Conservation (phyloP, 2,888 invertebrate genomes). For the Sinhomidia bicolor region DNA sequence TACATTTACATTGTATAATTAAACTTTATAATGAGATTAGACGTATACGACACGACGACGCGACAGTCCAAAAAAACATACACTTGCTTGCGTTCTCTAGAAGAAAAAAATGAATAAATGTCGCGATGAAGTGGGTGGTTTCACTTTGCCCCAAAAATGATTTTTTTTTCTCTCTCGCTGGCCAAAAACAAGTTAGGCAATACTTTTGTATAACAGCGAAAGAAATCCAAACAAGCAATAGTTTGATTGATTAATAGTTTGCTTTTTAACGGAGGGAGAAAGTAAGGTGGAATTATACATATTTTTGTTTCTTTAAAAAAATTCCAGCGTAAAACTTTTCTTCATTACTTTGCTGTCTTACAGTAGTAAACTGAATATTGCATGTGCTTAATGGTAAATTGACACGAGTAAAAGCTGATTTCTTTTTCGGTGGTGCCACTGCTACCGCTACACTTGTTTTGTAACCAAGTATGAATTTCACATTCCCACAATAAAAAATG, state of each 20-base stretch:
- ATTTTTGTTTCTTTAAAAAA: too few relatives aligned
- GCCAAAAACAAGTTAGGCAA: too few relatives aligned
- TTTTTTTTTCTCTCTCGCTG: too few relatives aligned
- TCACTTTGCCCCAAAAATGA: constrained; percentile 3
- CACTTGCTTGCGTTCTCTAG: background rate
- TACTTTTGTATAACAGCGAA: too few relatives aligned
- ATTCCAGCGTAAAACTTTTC: too few relatives aligned
- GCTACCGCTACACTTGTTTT: background rate
- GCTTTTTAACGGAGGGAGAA: too few relatives aligned
- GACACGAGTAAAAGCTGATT: constrained; percentile 15
- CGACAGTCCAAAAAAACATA: background rate
- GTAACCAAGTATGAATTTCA: too few relatives aligned
- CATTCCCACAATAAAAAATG: background rate
- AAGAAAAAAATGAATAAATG: too few relatives aligned
- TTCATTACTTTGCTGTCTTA: too few relatives aligned
- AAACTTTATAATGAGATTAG: constrained; percentile 33
- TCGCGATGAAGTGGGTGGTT: background rate
- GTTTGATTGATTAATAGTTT: too few relatives aligned
- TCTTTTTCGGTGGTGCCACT: background rate
- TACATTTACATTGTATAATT: background rate
- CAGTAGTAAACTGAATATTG: background rate
- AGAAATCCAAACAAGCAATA: too few relatives aligned
- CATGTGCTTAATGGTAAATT: background rate
- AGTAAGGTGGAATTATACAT: too few relatives aligned
- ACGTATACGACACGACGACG: background rate